phyloP scores from a whole-genome alignment of 2,113 vertebrate species.

The Plestiodon gilberti region DNA sequence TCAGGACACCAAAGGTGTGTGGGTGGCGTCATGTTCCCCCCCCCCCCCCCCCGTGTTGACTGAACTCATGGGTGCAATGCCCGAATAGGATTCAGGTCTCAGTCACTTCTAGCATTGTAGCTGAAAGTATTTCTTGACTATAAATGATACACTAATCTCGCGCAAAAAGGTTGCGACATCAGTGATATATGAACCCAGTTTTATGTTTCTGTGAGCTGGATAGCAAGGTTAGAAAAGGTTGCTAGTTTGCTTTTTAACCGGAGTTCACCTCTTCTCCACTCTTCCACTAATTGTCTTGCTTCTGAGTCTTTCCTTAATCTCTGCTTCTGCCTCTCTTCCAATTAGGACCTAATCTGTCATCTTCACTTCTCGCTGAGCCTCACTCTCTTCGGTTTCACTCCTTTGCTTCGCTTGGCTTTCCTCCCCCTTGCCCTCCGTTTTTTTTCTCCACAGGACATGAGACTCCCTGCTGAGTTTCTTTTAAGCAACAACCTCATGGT shows the following conservation, averaged over 20 bases:
- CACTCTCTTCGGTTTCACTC: not conserved
- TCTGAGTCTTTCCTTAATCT: not conserved
- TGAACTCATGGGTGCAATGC: no score
- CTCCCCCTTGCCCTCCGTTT: not conserved
- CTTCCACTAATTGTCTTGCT: conserved; percentile 3
- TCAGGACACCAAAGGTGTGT: no score
- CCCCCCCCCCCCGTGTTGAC: no score
- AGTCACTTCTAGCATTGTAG: not conserved
- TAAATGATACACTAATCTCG: not conserved
- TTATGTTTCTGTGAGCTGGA: not conserved
- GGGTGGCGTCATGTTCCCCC: no score
- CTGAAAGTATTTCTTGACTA: not conserved
- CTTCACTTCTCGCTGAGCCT: not conserved
- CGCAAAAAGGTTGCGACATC: not conserved
- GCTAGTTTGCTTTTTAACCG: conserved; percentile 5
- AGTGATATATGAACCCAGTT: not conserved
- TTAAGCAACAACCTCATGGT: conserved; percentile 2
- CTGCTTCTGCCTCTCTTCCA: conserved; percentile 6
- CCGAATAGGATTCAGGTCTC: not conserved
- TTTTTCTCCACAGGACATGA: not conserved
- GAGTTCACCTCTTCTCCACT: not conserved
- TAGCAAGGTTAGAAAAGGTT: rapidly evolving
- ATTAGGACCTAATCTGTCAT: not conserved
- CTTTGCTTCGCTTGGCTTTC: not conserved
- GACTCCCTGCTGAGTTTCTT: not conserved